Evolutionary conservation across 2,113 vertebrate genomes (phyloP).

Genomic region (Chionodraco myersi): DNA sequence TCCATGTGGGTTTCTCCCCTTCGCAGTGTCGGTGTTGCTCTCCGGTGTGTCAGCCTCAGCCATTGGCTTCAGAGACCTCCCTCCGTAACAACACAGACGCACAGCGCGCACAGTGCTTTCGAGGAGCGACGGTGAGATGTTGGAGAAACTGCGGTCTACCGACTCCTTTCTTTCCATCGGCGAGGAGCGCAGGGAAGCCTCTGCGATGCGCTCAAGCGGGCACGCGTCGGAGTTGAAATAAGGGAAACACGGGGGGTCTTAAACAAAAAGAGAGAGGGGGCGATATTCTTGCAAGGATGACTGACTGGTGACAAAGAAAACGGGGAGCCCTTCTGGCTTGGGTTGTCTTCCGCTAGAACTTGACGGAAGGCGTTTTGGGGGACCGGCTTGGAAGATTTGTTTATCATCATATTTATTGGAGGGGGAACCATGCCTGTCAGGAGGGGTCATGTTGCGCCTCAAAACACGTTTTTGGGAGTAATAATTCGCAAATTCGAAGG

Average conservation of each 20-base stretch:
- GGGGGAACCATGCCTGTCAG: conserved; percentile 93
- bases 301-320: conserved; percentile 86
- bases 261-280: not conserved
- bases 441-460: conserved; percentile 97
- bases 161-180: conserved; percentile 58
- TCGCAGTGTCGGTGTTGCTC: conserved; percentile 70
- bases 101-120: conserved; percentile 68
- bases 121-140: conserved; percentile 82
- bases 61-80: conserved; percentile 78
- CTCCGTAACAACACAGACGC: conserved; percentile 63
- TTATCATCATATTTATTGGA: conserved; percentile 26
- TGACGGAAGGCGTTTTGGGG: conserved; percentile 74
- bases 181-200: conserved; percentile 54
- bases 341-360: conserved; percentile 78
- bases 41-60: conserved; percentile 61
- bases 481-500: conserved; percentile 99
- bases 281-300: conserved; percentile 84
- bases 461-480: conserved; percentile 96
- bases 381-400: conserved; percentile 68
- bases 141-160: conserved; percentile 76
- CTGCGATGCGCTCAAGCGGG: conserved; percentile 65
- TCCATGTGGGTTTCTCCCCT: conserved; percentile 58
- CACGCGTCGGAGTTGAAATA: conserved; percentile 70
- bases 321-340: conserved; percentile 84
- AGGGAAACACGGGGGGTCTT: conserved; percentile 42